Percentiles rank a stretch among this genome's conserved stretches.
Conservation (phyloP, 2,888 invertebrate genomes). For the Dryococelus australis region DNA sequence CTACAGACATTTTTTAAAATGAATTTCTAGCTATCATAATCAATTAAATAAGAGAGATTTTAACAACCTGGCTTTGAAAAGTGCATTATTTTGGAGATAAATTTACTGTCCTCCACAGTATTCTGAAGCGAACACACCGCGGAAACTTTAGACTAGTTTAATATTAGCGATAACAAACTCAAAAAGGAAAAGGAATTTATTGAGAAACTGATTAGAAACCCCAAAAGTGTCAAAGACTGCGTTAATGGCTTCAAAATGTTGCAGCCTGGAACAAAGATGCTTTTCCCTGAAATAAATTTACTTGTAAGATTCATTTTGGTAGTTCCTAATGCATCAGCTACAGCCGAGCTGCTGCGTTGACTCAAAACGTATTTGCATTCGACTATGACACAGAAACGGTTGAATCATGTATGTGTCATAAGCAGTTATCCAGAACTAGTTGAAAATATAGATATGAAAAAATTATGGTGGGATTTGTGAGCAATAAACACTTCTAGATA, state of each 20-base stretch:
- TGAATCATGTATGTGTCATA: neutral
- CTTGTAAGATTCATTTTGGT: neutral
- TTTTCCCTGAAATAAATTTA: neutral
- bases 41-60: neutral
- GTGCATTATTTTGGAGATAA: neutral
- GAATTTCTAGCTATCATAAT: neutral
- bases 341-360: neutral
- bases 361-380: neutral
- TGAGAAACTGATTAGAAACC: neutral
- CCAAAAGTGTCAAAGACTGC: too few relatives aligned
- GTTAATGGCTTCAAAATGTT: too few relatives aligned
- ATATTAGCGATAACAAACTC: neutral
- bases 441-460: neutral
- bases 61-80: neutral
- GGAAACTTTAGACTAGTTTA: neutral
- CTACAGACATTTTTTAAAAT: neutral
- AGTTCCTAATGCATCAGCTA: neutral
- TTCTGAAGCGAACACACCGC: neutral
- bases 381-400: neutral
- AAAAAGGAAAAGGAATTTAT: neutral
- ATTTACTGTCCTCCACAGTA: neutral
- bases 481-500: neutral
- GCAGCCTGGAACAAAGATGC: neutral
- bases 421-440: neutral
- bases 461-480: neutral